Base-by-base conservation (phyloP, 2,888 invertebrate species). In the Liposcelis brunnea region DNA sequence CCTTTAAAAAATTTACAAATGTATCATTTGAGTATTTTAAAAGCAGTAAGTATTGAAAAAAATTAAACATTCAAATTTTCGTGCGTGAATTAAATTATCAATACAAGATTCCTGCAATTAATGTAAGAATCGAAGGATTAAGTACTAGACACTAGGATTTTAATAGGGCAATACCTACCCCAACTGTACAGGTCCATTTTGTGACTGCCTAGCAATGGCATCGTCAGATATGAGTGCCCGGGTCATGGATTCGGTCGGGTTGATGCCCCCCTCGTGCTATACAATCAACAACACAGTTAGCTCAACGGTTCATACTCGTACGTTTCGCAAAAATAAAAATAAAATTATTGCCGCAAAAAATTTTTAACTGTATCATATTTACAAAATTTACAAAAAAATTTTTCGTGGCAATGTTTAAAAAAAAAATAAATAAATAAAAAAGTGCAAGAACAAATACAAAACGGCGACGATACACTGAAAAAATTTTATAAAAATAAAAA, bases 211-310 rank as follows among this genome's bases (percentile, higher is more conserved):
- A 69, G 81, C 72, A 62, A 73, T 71, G 64, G 71, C 80, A 75
- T 89, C 87, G 72, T 89, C 89, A 70, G 83, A 83, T 69, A 89
- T 89, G 72, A 89, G 80, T 70, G 87, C 86, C 68, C 87, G 80
- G 69, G 89, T 87, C 86, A 89, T 86, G 71, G 87, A 87, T 72
- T 89, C 89, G 69, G 85, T 86, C 72, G 84, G 80, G 75, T 77
- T 83, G 68, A 82, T 77, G 70, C 85, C 86, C 74, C 83, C 83
- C 75, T 83, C 84, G 77, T 83, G 83, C 83, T 84, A 55, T 40
- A 32, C 31, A 36, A 43, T 64, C 69, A 60, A 69, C 66, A 68
- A 68, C 68, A 70, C 35, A 42, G 18, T 31, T 40, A 42, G 42
- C 26, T 16, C 62, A 62, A 55, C 47, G 34, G 21, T 46, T 35